Evolutionary conservation across 1,140 invertebrate genomes (phyloP), one percentile per base, ranked within the genome.

Genomic region (Antheraea mylitta): DNA sequence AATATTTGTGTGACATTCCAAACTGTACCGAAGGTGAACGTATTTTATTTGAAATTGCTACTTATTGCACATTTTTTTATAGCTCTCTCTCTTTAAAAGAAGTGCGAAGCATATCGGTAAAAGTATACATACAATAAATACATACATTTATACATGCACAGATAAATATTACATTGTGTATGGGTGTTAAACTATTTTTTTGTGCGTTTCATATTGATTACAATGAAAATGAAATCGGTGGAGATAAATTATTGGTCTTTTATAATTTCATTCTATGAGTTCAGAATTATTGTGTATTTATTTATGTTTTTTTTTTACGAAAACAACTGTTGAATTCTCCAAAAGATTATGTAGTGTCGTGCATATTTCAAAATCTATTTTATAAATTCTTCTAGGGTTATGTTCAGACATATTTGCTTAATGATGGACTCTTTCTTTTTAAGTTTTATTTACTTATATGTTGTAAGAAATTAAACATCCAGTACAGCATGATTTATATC

Each of bases 1-100:
- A 82, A 87, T 84, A 85, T 80, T 83, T 88, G 87, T 86, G 87
- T 89, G 89, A 91, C 89, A 91, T 91, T 91, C 89, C 89, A 91
- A 85, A 82, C 82, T 86, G 75, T 82, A 77, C 79, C 76, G 72
- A 82, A 71, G 76, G 73, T 82, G 79, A 80, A 75, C 77, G 66
- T 45, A 66, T 72, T 70, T 72, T 73, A 73, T 53, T 74, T 73
- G 77, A 67, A 73, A 75, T 78, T 79, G 78, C 74, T 75, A 80
- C 74, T 76, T 78, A 72, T 76, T 75, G 73, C 75, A 73, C 71
- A 59, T 79, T 69, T 67, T 78, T 67, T 73, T 30, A 71, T 79
- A 74, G 77, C 83, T 87, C 82, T 87, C 79, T 87, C 80, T 85
- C 77, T 87, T 69, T 79, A 48, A 65, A 61, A 30, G 3, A 10